A percentile compares a stretch with the other conserved stretches of the same genome.
These are phyloP conservation scores for Andrena hattorfiana DNA, from an alignment of 2,888 invertebrate genomes.

Conservation along the genomic window DNA sequence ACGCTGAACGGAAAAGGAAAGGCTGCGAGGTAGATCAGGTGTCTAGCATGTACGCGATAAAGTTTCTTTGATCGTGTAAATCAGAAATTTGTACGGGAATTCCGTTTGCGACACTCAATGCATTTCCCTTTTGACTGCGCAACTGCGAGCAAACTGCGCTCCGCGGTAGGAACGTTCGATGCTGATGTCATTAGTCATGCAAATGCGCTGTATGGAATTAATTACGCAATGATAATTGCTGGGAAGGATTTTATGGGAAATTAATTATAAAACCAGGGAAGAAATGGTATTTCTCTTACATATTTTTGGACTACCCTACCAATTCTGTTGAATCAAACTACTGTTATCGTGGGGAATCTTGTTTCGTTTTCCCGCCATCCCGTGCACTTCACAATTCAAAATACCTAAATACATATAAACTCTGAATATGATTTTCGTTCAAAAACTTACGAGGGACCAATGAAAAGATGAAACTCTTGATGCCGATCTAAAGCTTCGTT, in stretches of 20 bases:
- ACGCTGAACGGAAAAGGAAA: neutral
- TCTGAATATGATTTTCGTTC: too few relatives aligned
- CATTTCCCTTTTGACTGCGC: constrained; percentile 12
- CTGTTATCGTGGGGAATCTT: neutral
- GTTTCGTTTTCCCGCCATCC: neutral
- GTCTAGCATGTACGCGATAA: constrained; percentile 7
- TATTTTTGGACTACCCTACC: too few relatives aligned
- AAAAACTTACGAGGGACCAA: too few relatives aligned
- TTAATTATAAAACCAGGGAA: too few relatives aligned
- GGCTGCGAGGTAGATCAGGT: neutral
- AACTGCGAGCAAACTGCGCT: constrained; percentile 10
- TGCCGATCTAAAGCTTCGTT: too few relatives aligned
- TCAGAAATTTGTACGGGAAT: constrained; percentile 33
- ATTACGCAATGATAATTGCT: constrained; percentile 22
- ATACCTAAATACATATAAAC: too few relatives aligned
- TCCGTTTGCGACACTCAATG: constrained; percentile 10
- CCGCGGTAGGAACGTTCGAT: constrained; percentile 13
- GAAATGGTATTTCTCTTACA: too few relatives aligned
- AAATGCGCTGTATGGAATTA: constrained; percentile 7
- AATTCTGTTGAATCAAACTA: too few relatives aligned
- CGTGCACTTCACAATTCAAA: too few relatives aligned
- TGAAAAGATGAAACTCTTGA: too few relatives aligned
- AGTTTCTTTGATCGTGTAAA: constrained; percentile 20
- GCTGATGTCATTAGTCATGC: constrained; percentile 7
- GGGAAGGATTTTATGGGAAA: constrained; percentile 19